These are phyloP conservation scores for Drosophila neocordata DNA, from an alignment of 1,140 invertebrate species.

Conservation along the genomic window DNA sequence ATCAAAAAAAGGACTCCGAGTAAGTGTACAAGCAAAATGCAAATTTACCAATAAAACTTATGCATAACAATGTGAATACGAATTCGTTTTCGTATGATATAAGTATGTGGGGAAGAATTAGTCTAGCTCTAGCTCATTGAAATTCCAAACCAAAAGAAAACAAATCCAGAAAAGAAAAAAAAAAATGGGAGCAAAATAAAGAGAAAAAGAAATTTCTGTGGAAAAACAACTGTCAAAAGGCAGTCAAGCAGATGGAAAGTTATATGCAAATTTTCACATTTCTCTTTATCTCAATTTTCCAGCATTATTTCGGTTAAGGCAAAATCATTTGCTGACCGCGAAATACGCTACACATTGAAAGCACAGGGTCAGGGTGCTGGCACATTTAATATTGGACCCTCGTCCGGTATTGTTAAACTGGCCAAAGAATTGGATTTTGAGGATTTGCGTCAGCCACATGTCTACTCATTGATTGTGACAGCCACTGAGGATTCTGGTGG, in stretches of 20 bases:
- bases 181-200: neutral
- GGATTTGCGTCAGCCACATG: conserved; percentile 95
- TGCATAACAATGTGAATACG: conserved; percentile 52
- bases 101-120: conserved; percentile 27
- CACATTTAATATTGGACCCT: conserved; percentile 97
- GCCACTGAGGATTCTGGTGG: conserved; percentile 98
- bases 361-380: conserved; percentile 96
- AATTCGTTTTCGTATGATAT: conserved; percentile 23
- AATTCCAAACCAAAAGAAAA: conserved; percentile 50
- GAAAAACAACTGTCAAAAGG: conserved; percentile 76
- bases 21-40: conserved; percentile 84
- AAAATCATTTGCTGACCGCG: conserved; percentile 97
- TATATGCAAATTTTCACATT: conserved; percentile 63
- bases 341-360: conserved; percentile 96
- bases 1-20: conserved; percentile 98
- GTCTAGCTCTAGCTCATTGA: conserved; percentile 58
- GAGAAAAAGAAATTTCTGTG: conserved; percentile 4
- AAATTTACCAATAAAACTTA: conserved; percentile 70
- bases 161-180: neutral
- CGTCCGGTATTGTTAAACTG: conserved; percentile 95
- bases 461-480: conserved; percentile 95
- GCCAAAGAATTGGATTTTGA: conserved; percentile 98
- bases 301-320: conserved; percentile 97
- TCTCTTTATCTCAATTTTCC: conserved; percentile 25
- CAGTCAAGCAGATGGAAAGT: conserved; percentile 62